Base-by-base conservation (phyloP, 2,113 vertebrate species). In the Nothoprocta pentlandii region DNA sequence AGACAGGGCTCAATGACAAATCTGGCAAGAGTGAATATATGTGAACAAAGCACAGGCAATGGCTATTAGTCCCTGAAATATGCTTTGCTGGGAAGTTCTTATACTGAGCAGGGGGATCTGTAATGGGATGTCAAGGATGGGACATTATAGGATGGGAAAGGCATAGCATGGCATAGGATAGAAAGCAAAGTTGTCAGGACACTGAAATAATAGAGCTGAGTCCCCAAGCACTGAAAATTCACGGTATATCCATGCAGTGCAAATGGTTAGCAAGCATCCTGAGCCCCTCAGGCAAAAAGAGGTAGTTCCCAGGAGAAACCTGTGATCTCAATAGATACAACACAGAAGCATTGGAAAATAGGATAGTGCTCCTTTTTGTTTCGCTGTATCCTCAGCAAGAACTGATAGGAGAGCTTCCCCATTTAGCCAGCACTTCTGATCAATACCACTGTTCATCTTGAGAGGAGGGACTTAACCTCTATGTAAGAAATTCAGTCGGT, bases 111-210 rank as follows among this genome's bases (percentile, higher is more conserved):
- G 67, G 3, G 1, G 19, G 5, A 53, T 44, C 12, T 59, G 36
- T 49, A 51, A 12, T 51, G 0, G 1, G 32, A 44, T 14, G 12
- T 61, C 46, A 10, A 1, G 4, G 71, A 34, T 4, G 10, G 23
- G 26, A n/a, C 15, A 16, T 30, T 30, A 49, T 1, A 11, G 12
- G 47, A 41, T 9, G 7, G 39, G 78, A 28, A 34, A 32, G 73
- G 30, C 34, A 49, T 7, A 49, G 47, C 32, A 42, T 7, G 8
- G 32, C 69, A 68, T 2, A n/a, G 34, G 41, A 44, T 2, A 17
- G 22, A 8, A 16, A 79, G 25, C 5, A 73, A 46, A 85, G 4
- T 8, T 93, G 66, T 71, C 58, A 73, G 47, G 53, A 49, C 53
- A 62, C 16, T 69, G n/a, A 82, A 92, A 26, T 0, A 0, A 42